Evolutionary conservation across 2,888 invertebrate genomes (phyloP), one percentile per base, ranked within the genome.

Genomic region (Elaeidobius kamerunicus): DNA sequence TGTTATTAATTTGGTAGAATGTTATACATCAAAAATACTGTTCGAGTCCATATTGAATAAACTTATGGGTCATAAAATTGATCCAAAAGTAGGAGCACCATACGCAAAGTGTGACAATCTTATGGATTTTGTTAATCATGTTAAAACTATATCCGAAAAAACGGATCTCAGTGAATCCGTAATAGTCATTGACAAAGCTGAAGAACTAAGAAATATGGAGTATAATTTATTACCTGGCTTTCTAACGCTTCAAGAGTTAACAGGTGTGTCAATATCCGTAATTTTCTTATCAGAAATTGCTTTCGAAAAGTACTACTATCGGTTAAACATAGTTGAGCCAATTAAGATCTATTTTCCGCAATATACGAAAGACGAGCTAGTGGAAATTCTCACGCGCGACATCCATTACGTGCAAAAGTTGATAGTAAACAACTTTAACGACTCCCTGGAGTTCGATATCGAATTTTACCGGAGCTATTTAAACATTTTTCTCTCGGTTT

Each of bases 401-500:
- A 76, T 71, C 28, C 67, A 72, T 28, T 60, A 69, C 40, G 61
- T 64, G 12, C 62, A 60, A 51, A 54, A 56, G 36, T 40, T 64
- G 28, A 47, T 69, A 20, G 23, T 57, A 27, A 61, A 66, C 55
- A 59, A 65, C 60, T 60, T 58, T 48, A 43, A 60, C 16, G 56
- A 61, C 34, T 36, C 42, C n/a, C 52, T 67, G 18, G 61, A 61
- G 18, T 67, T 68, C 43, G 69, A 66, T 55, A 15, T 60, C 20
- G 78, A 79, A 57, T 80, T 92, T 65, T 94, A 88, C 71, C 77
- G 76, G 39, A 86, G 85, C 73, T 94, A 91, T 73, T 73, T 93
- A 43, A 88, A 84, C 70, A 79, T 91, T 39, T 87, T 93, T 68
- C 75, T 94, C 3, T 86, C 88, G 60, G 87, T 92, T 28, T 94